A percentile compares a stretch with the other conserved stretches of the same genome.
These are phyloP conservation scores for Folsomia candida DNA, from an alignment of 2,888 invertebrate species.

Conservation along the genomic window DNA sequence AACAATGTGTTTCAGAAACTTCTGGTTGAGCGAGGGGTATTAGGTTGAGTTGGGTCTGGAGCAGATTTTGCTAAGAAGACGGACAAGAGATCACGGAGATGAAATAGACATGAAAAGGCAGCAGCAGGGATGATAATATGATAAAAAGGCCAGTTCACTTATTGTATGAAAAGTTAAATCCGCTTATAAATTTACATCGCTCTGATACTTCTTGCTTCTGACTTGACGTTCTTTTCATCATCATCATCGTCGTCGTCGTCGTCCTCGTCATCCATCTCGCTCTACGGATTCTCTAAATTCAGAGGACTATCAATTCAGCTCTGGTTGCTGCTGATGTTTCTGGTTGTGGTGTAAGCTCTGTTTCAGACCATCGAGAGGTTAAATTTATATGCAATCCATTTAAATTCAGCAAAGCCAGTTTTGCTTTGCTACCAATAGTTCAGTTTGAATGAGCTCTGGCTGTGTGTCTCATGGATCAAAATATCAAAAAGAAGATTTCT, in stretches of 20 bases:
- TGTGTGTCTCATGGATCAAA: slow-evolving; percentile 18
- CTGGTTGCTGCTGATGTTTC: neutral
- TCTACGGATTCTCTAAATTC: neutral
- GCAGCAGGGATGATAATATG: slow-evolving; percentile 13
- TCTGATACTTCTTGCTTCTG: neutral
- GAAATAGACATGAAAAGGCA: slow-evolving; percentile 17
- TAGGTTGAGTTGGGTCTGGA: neutral
- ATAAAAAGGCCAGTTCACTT: slow-evolving; percentile 19
- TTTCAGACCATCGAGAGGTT: neutral
- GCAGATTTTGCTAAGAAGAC: slow-evolving; percentile 14
- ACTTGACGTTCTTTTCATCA: slow-evolving; percentile 11
- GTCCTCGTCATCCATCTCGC: neutral
- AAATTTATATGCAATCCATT: slow-evolving; percentile 1
- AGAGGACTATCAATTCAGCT: neutral
- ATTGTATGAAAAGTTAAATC: slow-evolving; percentile 18
- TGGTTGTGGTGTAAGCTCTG: neutral
- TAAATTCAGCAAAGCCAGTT: neutral
- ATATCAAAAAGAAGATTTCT: slow-evolving; percentile 18
- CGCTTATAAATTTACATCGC: slow-evolving; percentile 18
- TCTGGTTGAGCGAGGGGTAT: neutral
- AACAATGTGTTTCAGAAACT: neutral
- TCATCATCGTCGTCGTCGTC: slow-evolving; percentile 1
- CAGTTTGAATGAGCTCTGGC: neutral
- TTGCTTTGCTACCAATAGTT: neutral
- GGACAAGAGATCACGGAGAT: slow-evolving; percentile 16